These are phyloP conservation scores for Alcis repandata DNA, from an alignment of 2,888 invertebrate genomes.

Conservation along the genomic window DNA sequence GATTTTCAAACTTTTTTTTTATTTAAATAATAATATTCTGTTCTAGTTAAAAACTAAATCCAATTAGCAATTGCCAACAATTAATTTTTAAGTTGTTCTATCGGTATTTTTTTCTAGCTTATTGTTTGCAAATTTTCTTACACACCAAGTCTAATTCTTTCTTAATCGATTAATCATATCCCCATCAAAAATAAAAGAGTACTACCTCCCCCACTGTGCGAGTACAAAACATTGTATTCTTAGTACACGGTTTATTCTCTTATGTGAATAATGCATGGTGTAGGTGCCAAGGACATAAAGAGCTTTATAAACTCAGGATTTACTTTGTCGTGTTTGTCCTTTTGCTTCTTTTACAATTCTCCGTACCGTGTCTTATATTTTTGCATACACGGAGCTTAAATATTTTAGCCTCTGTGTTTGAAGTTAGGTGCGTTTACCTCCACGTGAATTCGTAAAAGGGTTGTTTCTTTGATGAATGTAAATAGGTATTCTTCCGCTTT, in stretches of 20 bases:
- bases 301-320: conserved; percentile 60
- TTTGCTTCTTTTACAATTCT: conserved; percentile 46
- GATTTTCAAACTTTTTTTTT: no score
- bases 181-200: conserved; percentile 66
- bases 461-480: conserved; percentile 24
- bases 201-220: conserved; percentile 50
- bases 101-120: not conserved
- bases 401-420: conserved; percentile 39
- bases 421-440: conserved; percentile 36
- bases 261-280: conserved; percentile 63
- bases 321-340: conserved; percentile 53
- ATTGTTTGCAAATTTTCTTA: not conserved
- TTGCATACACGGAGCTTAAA: conserved; percentile 41
- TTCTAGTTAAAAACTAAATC: no score
- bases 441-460: conserved; percentile 25
- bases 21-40: no score
- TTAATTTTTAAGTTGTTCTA: not conserved
- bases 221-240: conserved; percentile 59
- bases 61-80: no score
- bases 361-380: conserved; percentile 41
- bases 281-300: conserved; percentile 57
- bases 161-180: conserved; percentile 58
- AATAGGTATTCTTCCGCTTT: not conserved
- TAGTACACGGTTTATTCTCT: conserved; percentile 60
- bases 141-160: not conserved